A percentile compares a stretch with the other conserved stretches of the same genome.
Conservation (phyloP, 2,113 vertebrate species). For the Thamnaconus septentrionalis region DNA sequence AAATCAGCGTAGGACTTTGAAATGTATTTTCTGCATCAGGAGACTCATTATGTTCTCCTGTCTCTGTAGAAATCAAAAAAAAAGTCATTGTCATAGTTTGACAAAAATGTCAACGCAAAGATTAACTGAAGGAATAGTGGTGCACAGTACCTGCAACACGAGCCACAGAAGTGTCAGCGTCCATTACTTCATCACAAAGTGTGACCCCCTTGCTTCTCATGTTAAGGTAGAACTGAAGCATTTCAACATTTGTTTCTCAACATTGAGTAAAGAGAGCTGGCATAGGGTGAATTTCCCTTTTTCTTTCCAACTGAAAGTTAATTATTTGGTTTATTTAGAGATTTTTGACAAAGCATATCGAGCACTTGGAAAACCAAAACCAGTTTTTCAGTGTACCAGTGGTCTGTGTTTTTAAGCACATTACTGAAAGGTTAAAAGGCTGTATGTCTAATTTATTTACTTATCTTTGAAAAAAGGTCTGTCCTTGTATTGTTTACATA, state of each 20-base stretch:
- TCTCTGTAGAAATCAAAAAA: constrained; percentile 11
- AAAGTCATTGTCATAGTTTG: neutral
- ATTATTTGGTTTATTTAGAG: no score
- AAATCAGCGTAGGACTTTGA: constrained; percentile 4
- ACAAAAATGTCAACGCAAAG: neutral
- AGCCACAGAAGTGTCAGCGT: neutral
- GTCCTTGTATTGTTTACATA: no score
- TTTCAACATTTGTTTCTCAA: constrained; percentile 43
- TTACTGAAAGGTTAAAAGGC: no score
- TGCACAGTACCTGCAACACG: constrained; percentile 28
- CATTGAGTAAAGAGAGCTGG: constrained; percentile 31
- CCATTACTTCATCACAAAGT: neutral
- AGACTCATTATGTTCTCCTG: neutral
- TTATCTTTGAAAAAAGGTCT: no score
- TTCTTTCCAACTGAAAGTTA: no score
- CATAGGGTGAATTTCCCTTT: neutral
- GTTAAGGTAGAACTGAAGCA: constrained; percentile 39
- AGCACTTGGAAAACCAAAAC: neutral
- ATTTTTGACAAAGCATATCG: no score
- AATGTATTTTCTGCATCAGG: neutral
- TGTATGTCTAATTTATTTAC: no score
- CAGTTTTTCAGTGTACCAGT: neutral
- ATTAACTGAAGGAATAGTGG: neutral
- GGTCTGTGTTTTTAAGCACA: no score
- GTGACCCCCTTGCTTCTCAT: constrained; percentile 13